Base-by-base conservation (phyloP, 2,888 invertebrate genomes). In the Clivina fossor region DNA sequence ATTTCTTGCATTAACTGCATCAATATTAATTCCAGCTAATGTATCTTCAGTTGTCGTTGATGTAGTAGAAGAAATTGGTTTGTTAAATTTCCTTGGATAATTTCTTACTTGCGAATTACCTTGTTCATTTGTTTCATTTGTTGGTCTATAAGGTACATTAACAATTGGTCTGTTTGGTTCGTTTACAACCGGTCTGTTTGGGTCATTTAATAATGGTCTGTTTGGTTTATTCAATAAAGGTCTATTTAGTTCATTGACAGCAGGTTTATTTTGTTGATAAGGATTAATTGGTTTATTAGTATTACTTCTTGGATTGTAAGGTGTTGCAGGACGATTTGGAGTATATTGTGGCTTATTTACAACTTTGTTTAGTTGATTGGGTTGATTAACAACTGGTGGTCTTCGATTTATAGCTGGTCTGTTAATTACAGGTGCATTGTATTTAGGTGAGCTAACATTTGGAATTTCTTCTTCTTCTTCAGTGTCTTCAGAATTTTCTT, bases 1-100 rank as follows among this genome's bases (percentile, higher is more conserved):
- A 60, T 80, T 80, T 60, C 78, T 73, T 28, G 75, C 75, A 68
- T 76, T 78, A 15, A 79, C 65, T 5, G 77, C 77, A 64, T 78
- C 76, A 24, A 76, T 72, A 60, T 79, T 74, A 4, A 78, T 66
- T 50, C 75, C 75, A 20, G 63, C 62, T 38, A 68, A 60, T 51
- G 65, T 46, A 58, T 61, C 41, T 43, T 49, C 51, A 35, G 41
- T 26, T 46, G 51, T 55, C 5, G 30, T 35, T 5, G 44, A 20
- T 26, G 37, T 13, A 1, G 49, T 49, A 16, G 54, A 26, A 9
- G 28, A 22, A 19, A 54, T 30, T 18, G 54, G 54, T 38, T 46
- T 54, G 19, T 54, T 54, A 15, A 54, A 54, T 44, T 30, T 32
- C 16, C 53, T 43, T 2, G 53, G 33, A 13, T 44, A 53, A 16